Conservation (phyloP, 2,113 vertebrate genomes). For the Gavialis gangeticus region DNA sequence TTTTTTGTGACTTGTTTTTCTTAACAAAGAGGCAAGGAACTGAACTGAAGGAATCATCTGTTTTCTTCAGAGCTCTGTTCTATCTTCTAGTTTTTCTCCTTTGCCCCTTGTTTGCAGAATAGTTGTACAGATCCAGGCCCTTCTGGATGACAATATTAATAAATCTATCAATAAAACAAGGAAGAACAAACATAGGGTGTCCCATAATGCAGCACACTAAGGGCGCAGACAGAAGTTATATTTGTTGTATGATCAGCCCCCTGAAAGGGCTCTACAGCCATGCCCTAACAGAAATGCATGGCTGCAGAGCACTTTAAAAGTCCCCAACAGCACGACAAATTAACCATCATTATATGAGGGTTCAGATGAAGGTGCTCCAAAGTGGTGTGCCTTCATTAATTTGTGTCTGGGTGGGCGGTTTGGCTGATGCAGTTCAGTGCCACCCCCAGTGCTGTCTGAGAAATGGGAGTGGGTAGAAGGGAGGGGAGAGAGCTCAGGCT, state of each 20-base stretch:
- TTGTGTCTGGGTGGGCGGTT: too few species aligned
- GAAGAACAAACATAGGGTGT: not conserved
- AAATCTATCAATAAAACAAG: not conserved
- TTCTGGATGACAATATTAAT: not conserved
- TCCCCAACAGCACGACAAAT: too few species aligned
- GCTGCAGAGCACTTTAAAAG: too few species aligned
- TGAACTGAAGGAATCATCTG: not conserved
- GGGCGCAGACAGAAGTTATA: not conserved
- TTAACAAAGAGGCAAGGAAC: conserved; percentile 12
- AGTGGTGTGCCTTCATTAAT: too few species aligned
- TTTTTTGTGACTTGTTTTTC: conserved; percentile 10
- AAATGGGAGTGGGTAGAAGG: not conserved
- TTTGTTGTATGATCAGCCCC: too few species aligned
- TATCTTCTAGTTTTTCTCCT: not conserved
- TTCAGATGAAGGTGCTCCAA: too few species aligned
- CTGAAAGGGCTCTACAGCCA: too few species aligned
- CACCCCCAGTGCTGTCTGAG: not conserved
- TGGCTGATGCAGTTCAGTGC: too few species aligned
- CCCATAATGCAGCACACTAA: not conserved
- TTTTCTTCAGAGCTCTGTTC: not conserved
- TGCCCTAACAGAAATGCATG: too few species aligned
- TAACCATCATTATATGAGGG: too few species aligned
- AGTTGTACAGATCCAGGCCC: not conserved
- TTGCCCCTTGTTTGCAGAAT: not conserved
- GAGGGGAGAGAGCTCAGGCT: too few species aligned